Evolutionary conservation across 2,888 invertebrate species (phyloP), one percentile per base, ranked within the genome.

Genomic region (Dicranocentrus wangi): DNA sequence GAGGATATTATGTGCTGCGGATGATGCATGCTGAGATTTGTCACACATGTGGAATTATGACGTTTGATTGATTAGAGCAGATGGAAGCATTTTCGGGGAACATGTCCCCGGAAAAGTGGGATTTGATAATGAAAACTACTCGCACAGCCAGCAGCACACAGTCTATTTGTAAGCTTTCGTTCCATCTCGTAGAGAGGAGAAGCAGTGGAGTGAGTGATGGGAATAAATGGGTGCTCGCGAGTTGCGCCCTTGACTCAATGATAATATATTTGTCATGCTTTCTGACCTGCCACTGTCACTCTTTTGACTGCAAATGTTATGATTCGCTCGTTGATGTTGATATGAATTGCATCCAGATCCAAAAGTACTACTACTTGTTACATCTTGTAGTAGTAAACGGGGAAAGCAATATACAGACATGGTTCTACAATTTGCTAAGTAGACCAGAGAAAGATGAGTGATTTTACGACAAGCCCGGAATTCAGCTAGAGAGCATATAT

Each of bases 1-100:
- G n/a, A n/a, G n/a, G n/a, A 32, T 32, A 32, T 32, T 32, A 7
- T 32, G 3, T 10, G 10, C 32, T 10, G 32, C 32, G 10, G 32
- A 3, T 10, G 2, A 10, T 47, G 47, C 47, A 5, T 47, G 47
- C 10, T 47, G 15, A 81, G 82, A 85, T 86, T 85, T 86, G 85
- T 82, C 84, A 85, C 86, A 83, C 85, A 84, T 77, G 81, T 82
- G 79, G 82, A 76, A 68, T 43, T 73, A 43, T 85, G 86, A 86
- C 84, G 70, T 70, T 79, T 83, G 86, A 86, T 85, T 80, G 86
- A 86, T 85, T 65, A 80, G 70, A 76, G 75, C 86, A 86, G 83
- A 84, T 86, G 85, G 69, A 63, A 83, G 42, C 47, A 55, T 73
- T 60, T 58, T 51, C 28, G 61, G 23, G 17, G 19, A 72, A 53